Evolutionary conservation across 1,140 invertebrate genomes (phyloP).

Genomic region (Cydia strobilella): DNA sequence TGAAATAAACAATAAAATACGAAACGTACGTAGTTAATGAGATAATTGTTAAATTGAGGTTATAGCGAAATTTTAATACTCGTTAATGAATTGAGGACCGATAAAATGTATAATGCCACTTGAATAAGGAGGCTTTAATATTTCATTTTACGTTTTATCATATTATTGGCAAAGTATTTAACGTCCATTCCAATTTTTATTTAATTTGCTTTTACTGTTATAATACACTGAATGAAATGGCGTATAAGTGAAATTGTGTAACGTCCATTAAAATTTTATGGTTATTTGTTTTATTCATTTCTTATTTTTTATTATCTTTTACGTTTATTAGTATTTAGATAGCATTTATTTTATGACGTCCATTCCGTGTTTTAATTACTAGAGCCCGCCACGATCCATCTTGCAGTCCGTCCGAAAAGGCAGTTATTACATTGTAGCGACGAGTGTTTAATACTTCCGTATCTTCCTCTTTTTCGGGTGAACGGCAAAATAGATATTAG

Average conservation of each 20-base stretch:
- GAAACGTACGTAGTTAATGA: conserved; percentile 67
- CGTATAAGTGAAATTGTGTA: neutral
- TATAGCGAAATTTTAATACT: conserved; percentile 78
- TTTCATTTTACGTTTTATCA: conserved; percentile 39
- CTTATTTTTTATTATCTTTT: neutral
- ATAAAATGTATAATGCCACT: conserved; percentile 39
- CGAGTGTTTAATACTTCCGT: neutral
- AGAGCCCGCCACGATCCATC: neutral
- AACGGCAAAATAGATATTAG: conserved; percentile 10
- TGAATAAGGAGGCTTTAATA: conserved; percentile 39
- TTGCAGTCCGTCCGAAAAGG: conserved; percentile 15
- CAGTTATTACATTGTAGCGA: neutral
- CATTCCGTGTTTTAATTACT: conserved; percentile 24
- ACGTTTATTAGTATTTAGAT: conserved; percentile 8
- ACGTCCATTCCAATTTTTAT: conserved; percentile 36
- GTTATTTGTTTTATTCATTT: neutral
- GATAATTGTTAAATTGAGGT: conserved; percentile 71
- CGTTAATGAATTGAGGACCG: conserved; percentile 64
- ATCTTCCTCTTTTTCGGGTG: conserved; percentile 14
- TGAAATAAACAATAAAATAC: conserved; percentile 61
- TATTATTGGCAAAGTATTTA: conserved; percentile 33
- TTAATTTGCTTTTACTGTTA: conserved; percentile 35
- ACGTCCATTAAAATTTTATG: neutral
- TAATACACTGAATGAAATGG: conserved; percentile 16
- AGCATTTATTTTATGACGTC: conserved; percentile 12